phyloP scores from a whole-genome alignment of 2,888 invertebrate species.

The Melieria picta region DNA sequence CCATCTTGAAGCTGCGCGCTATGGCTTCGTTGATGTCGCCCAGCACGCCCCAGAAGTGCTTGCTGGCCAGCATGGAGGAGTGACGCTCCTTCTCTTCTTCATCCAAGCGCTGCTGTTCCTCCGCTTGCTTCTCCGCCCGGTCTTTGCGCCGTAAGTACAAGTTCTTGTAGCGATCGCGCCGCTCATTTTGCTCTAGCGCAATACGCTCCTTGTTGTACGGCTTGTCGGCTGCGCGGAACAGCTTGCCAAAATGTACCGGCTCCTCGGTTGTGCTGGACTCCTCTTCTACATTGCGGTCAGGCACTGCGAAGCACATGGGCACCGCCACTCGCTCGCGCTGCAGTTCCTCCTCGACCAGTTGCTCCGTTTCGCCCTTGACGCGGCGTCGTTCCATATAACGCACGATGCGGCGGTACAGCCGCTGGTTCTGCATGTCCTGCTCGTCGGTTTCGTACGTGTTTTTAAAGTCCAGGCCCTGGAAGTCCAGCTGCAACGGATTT shows the following conservation, averaged over 20 bases:
- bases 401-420: constrained; percentile 55
- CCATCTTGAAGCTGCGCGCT: constrained; percentile 50
- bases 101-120: constrained; percentile 36
- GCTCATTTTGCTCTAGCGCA: constrained; percentile 46
- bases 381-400: constrained; percentile 57
- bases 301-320: constrained; percentile 38
- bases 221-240: constrained; percentile 56
- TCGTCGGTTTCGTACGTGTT: constrained; percentile 61
- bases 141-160: constrained; percentile 52
- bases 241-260: constrained; percentile 42
- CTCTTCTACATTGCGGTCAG: constrained; percentile 25
- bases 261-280: constrained; percentile 36
- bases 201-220: constrained; percentile 49
- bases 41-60: constrained; percentile 46
- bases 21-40: constrained; percentile 52
- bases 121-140: constrained; percentile 17
- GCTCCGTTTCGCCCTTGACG: constrained; percentile 46
- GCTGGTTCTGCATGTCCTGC: constrained; percentile 57
- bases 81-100: constrained; percentile 41
- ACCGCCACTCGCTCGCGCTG: constrained; percentile 50
- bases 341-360: constrained; percentile 50
- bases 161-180: constrained; percentile 55
- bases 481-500: constrained; percentile 61
- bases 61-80: constrained; percentile 47
- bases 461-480: constrained; percentile 62